Evolutionary conservation across 2,113 vertebrate genomes (phyloP).

Genomic region (Platichthys flesus): DNA sequence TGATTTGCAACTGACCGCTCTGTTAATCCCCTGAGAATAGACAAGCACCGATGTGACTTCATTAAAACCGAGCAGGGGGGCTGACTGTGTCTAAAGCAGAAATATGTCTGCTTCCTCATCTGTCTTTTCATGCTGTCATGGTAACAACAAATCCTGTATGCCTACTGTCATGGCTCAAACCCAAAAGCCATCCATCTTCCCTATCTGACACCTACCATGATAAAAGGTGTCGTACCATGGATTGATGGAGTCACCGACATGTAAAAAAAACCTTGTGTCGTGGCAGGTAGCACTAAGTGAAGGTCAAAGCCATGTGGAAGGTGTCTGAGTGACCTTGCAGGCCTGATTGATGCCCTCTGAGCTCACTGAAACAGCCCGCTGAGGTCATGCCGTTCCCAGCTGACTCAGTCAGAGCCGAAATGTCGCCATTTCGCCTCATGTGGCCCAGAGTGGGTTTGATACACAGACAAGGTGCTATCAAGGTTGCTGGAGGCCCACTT

Average conservation of each 20-base stretch:
- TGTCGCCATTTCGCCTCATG: constrained; percentile 13
- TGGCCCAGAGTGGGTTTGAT: constrained; percentile 36
- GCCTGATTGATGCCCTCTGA: constrained; percentile 61
- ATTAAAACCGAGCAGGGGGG: constrained; percentile 64
- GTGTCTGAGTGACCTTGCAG: constrained; percentile 47
- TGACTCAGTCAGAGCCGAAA: constrained; percentile 30
- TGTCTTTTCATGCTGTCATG: constrained; percentile 65
- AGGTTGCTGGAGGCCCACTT: constrained; percentile 44
- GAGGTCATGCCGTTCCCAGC: constrained; percentile 62
- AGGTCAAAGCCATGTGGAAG: constrained; percentile 41
- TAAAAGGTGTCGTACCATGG: background rate
- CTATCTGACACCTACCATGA: constrained; percentile 58
- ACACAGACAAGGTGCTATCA: constrained; percentile 61
- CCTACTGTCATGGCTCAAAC: constrained; percentile 25
- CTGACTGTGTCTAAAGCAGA: constrained; percentile 43
- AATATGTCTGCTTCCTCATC: constrained; percentile 48
- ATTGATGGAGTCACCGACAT: constrained; percentile 38
- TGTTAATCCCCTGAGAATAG: constrained; percentile 45
- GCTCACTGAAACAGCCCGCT: constrained; percentile 44
- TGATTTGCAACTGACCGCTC: constrained; percentile 71
- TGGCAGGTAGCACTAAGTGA: constrained; percentile 32
- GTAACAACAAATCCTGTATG: constrained; percentile 52
- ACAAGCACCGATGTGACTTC: constrained; percentile 66
- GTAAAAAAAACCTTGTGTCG: constrained; percentile 9
- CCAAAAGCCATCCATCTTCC: constrained; percentile 44